phyloP scores from a whole-genome alignment of 1,140 invertebrate genomes.

The Drosophila parvula region DNA sequence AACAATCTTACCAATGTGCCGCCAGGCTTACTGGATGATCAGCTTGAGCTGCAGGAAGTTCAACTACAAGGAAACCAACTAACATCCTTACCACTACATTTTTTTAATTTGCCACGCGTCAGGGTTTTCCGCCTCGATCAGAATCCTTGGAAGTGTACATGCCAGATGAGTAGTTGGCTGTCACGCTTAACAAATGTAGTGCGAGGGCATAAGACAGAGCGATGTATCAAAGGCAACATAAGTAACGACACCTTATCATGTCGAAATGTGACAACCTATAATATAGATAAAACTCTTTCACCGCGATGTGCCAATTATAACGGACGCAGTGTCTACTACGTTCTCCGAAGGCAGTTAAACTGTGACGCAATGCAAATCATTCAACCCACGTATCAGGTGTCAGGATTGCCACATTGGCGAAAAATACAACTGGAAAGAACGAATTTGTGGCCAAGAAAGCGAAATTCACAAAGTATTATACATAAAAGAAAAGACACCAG shows the following conservation, averaged over 20 bases:
- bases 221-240: conserved; percentile 79
- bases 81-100: conserved; percentile 85
- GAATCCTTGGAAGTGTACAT: conserved; percentile 90
- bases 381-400: background rate
- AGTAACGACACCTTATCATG: conserved; percentile 71
- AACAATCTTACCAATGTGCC: conserved; percentile 87
- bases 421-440: conserved; percentile 38
- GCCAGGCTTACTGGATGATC: conserved; percentile 87
- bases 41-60: conserved; percentile 86
- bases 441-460: background rate
- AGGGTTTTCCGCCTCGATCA: conserved; percentile 85
- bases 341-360: conserved; percentile 66
- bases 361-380: conserved; percentile 50
- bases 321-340: conserved; percentile 87
- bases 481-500: conserved; percentile 29
- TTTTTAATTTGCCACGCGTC: conserved; percentile 86
- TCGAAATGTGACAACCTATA: conserved; percentile 78
- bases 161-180: conserved; percentile 88
- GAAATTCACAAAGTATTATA: background rate
- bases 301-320: conserved; percentile 87
- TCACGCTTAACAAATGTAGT: conserved; percentile 85
- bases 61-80: conserved; percentile 87
- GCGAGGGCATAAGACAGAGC: conserved; percentile 60
- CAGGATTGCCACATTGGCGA: conserved; percentile 54
- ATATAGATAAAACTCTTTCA: conserved; percentile 86